Conservation (phyloP, 2,888 invertebrate species). For the Neria commutata region DNA sequence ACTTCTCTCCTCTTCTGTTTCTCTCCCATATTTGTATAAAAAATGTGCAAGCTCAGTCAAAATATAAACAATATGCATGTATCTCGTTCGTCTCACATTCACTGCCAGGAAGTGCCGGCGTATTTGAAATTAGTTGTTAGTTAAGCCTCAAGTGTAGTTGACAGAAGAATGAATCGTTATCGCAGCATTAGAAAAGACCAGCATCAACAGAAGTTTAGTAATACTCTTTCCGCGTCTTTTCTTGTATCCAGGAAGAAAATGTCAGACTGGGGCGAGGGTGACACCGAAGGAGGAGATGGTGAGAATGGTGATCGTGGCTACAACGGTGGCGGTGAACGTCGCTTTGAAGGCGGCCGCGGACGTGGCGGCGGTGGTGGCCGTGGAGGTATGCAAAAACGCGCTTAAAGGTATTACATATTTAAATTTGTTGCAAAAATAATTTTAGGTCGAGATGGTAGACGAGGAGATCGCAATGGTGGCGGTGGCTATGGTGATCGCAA, state of each 20-base stretch:
- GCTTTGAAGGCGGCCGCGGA: not conserved
- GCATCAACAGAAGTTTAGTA: too few relatives aligned
- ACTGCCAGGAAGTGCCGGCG: too few relatives aligned
- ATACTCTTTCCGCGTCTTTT: too few relatives aligned
- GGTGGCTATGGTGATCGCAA: conserved; percentile 36
- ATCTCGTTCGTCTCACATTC: too few relatives aligned
- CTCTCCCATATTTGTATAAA: too few relatives aligned
- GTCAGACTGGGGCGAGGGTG: conserved; percentile 46
- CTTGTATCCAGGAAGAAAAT: conserved; percentile 37
- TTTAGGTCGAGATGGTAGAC: conserved; percentile 21
- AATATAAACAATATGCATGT: too few relatives aligned
- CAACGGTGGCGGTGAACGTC: not conserved
- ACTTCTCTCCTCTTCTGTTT: too few relatives aligned
- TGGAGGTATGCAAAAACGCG: conserved; percentile 23
- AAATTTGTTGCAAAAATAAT: not conserved
- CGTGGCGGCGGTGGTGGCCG: conserved; percentile 26
- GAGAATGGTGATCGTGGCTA: not conserved
- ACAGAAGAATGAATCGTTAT: too few relatives aligned
- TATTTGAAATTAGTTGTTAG: too few relatives aligned
- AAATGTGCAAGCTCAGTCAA: too few relatives aligned
- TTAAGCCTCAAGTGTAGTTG: too few relatives aligned
- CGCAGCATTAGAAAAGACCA: too few relatives aligned
- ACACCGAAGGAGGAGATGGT: conserved; percentile 17
- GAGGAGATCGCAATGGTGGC: conserved; percentile 31
- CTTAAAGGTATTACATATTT: not conserved